phyloP scores from a whole-genome alignment of 2,113 vertebrate species.

The Parotia lawesii region DNA sequence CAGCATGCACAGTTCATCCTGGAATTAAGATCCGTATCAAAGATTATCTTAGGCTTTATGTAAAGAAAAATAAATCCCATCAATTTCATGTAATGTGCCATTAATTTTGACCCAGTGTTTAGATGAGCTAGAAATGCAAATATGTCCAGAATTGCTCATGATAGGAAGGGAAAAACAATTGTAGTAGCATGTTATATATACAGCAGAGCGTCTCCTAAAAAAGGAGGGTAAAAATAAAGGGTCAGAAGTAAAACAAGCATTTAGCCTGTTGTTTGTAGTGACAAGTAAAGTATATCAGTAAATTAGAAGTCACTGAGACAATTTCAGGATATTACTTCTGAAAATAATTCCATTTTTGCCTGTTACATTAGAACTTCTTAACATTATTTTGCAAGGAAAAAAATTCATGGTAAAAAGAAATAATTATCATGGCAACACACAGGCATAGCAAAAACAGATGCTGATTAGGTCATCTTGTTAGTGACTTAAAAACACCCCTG shows the following conservation, averaged over 20 bases:
- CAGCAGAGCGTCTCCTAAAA: neutral
- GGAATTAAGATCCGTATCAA: neutral
- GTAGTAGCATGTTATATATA: neutral
- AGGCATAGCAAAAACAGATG: constrained; percentile 14
- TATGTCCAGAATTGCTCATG: neutral
- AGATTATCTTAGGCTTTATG: neutral
- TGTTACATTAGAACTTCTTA: neutral
- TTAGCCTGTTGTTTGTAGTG: neutral
- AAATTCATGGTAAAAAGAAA: neutral
- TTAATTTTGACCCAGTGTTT: neutral
- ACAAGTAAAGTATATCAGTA: neutral
- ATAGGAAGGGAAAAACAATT: neutral
- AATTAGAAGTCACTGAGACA: neutral
- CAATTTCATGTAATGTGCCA: neutral
- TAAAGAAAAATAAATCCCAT: neutral
- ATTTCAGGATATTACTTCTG: neutral
- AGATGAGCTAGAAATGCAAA: neutral
- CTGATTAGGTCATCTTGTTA: constrained; percentile 52
- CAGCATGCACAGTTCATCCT: neutral
- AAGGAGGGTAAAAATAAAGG: neutral
- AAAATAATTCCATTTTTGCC: neutral
- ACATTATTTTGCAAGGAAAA: neutral
- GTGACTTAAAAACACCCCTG: constrained; percentile 16
- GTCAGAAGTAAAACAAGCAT: neutral
- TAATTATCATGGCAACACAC: neutral